phyloP scores from a whole-genome alignment of 2,113 vertebrate genomes.

The Pipa parva region DNA sequence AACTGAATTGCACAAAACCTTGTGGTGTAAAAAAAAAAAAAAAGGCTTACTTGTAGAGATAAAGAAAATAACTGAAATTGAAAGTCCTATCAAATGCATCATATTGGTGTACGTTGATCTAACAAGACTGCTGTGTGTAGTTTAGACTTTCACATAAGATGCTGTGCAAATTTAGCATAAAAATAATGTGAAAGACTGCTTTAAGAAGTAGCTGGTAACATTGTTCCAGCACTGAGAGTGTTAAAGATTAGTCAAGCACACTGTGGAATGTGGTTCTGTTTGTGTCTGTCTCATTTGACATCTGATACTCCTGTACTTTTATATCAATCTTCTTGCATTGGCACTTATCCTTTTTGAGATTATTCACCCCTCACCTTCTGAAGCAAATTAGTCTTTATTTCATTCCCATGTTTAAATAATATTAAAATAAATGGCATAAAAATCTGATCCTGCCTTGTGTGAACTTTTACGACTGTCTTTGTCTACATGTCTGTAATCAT shows the following conservation, averaged over 20 bases:
- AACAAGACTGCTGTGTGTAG: no score
- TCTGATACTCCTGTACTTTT: neutral
- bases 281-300: neutral
- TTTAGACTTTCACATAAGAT: no score
- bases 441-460: neutral
- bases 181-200: no score
- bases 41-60: no score
- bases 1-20: no score
- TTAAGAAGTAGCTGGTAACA: neutral
- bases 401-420: neutral
- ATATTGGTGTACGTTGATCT: no score
- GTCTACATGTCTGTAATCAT: no score
- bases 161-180: no score
- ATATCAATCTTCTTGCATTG: conserved; percentile 9
- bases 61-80: no score
- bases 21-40: no score
- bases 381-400: neutral
- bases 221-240: neutral
- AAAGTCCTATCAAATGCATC: no score
- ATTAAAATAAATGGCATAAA: neutral
- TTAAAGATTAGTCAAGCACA: neutral
- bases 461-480: neutral
- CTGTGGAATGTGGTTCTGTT: conserved; percentile 6
- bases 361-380: neutral
- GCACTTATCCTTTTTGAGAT: conserved; percentile 5